Evolutionary conservation across 1,140 invertebrate species (phyloP).

Genomic region (Agrypnia vestita): DNA sequence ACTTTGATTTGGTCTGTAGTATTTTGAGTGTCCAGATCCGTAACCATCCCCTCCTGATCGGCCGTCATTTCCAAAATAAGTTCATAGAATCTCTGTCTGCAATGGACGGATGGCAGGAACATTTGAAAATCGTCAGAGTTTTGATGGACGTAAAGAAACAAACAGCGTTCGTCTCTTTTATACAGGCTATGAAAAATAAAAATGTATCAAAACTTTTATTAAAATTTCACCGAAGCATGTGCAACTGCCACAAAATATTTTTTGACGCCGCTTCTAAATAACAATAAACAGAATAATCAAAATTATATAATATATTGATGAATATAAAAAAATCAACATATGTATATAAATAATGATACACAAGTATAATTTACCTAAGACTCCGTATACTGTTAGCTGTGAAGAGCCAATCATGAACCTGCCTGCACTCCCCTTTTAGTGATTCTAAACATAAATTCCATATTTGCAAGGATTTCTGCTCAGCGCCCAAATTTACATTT

Average conservation of each 20-base stretch:
- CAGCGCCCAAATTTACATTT: constrained; percentile 93
- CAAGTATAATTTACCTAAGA: constrained; percentile 75
- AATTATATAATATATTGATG: too few species aligned
- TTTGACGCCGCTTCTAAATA: too few species aligned
- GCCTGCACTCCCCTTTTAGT: constrained; percentile 83
- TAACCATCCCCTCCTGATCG: constrained; percentile 88
- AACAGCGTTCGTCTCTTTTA: constrained; percentile 94
- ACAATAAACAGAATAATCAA: too few species aligned
- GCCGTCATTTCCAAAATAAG: constrained; percentile 88
- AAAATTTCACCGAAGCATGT: too few species aligned
- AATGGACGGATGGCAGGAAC: constrained; percentile 92
- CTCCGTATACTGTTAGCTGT: constrained; percentile 93
- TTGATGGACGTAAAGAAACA: constrained; percentile 98
- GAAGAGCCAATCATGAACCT: constrained; percentile 96
- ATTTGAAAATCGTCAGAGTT: constrained; percentile 99
- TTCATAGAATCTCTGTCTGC: constrained; percentile 88
- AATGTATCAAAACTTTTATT: too few species aligned
- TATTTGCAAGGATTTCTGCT: constrained; percentile 92
- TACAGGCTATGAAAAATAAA: constrained; percentile 81
- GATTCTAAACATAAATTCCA: constrained; percentile 88
- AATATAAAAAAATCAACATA: too few species aligned
- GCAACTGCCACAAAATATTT: too few species aligned
- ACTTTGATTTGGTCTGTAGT: constrained; percentile 82
- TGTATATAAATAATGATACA: too few species aligned
- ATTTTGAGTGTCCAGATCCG: constrained; percentile 84